Base-by-base conservation (phyloP, 1,140 invertebrate genomes). In the Acyrthosiphon pisum region DNA sequence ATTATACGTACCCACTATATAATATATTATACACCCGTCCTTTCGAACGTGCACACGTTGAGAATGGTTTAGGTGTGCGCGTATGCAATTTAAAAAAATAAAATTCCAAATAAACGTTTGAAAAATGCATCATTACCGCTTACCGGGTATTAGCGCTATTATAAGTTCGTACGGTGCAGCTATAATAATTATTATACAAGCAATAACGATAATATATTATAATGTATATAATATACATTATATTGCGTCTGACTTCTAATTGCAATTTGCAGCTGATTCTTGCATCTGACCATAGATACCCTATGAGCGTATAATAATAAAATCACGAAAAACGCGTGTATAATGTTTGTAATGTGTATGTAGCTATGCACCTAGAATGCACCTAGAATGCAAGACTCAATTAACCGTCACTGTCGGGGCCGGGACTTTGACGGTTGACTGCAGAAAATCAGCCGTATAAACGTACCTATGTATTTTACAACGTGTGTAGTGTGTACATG, bases 31-130 rank as follows among this genome's bases (percentile, higher is more conserved):
- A 76, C 30, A n/a, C n/a, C 30, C 60, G 60, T 76, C 60, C 60
- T 76, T 76, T n/a, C 30, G n/a, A 76, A 76, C 30, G 60, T 35
- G n/a, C 60, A 53, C 20, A 53, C 20, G 20, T 6, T 3, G 20
- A 53, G 50, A 20, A 53, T 22, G 50, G 20, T 23, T 6, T 53
- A 53, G 20, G 50, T 53, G 60, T 76, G 60, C 60, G 30, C 26
- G 60, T 76, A n/a, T 76, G 60, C n/a, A 76, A n/a, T 76, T 76
- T 76, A 76, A 76, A 76, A 68, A 76, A 76, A 86, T 26, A 86
- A 86, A 86, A 86, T 86, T 86, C 35, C 35, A 86, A 44, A 86
- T 9, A 41, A 86, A 86, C 83, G 81, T 83, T 83, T 83, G 81
- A 83, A 37, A 37, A 83, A 83, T 83, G 7, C 37, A 37, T 83